Evolutionary conservation across 2,888 invertebrate species (phyloP), one percentile per base, ranked within the genome.

Genomic region (Heliconius sara): DNA sequence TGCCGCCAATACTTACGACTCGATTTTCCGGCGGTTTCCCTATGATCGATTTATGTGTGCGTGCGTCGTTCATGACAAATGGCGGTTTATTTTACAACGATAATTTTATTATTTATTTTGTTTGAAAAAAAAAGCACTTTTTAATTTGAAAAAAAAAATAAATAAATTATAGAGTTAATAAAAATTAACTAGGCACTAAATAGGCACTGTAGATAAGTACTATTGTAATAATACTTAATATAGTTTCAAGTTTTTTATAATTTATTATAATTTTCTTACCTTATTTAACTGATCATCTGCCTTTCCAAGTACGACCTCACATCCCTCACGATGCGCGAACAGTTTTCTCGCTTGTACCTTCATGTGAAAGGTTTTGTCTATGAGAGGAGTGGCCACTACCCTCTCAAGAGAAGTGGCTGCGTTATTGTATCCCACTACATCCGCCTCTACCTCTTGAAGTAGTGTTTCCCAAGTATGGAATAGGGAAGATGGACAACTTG

Each of bases 381-480:
- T 95, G 80, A 98, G 96, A 68, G 98, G 98, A 65, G 98, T 96
- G 47, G 98, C 97, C 80, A 98, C 97, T 90, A 97, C 96, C 77
- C 97, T 95, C 80, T 97, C 97, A 80, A 98, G 95, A 47, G 98
- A 97, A 57, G 97, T 96, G 13, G 98, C 97, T 83, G 98, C 97
- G 89, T 98, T 98, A 88, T 97, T 97, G 92, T 98, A 97, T 71
- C 98, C 97, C 89, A 98, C 96, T 30, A 98, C 98, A 90, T 98
- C 98, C 65, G 98, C 97, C 93, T 98, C 98, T 82, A 98, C 98
- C 91, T 98, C 98, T 90, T 98, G 98, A 81, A 98, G 96, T 81
- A 98, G 96, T 82, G 97, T 97, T 93, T 98, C 98, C 98, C 98
- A 98, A 81, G 97, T 97, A 90, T 98, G 97, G 92, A 98, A 98